phyloP scores from a whole-genome alignment of 2,888 invertebrate genomes.

The Antitype chi region DNA sequence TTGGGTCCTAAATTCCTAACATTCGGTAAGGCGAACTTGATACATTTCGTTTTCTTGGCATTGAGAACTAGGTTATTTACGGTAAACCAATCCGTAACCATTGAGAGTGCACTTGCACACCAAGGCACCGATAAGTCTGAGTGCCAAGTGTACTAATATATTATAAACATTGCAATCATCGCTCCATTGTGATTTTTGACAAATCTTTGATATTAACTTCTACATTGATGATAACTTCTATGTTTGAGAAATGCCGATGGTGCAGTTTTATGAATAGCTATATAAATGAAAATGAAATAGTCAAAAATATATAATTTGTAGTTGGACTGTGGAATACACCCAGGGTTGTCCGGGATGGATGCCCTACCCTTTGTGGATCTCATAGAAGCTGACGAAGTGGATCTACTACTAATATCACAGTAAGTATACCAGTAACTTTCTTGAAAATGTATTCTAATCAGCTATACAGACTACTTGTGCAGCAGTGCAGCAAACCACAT shows the following conservation, averaged over 20 bases:
- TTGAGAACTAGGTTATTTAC: too few species aligned
- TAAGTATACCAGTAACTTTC: constrained; percentile 83
- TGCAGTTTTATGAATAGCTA: not conserved
- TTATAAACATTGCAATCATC: not conserved
- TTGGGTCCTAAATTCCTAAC: too few species aligned
- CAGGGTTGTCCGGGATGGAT: constrained; percentile 99
- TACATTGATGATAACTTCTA: not conserved
- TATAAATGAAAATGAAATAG: not conserved
- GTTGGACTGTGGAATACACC: constrained; percentile 99
- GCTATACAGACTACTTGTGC: too few species aligned
- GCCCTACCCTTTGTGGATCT: constrained; percentile 99
- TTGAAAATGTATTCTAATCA: not conserved
- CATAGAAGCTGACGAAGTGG: constrained; percentile 99
- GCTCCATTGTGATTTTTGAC: not conserved
- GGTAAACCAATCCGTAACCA: too few species aligned
- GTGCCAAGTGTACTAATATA: too few species aligned
- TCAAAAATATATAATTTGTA: constrained; percentile 68
- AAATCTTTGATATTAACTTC: not conserved
- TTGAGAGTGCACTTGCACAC: too few species aligned
- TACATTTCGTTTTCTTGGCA: too few species aligned
- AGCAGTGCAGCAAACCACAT: not conserved
- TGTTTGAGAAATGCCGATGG: not conserved
- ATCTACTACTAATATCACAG: constrained; percentile 98
- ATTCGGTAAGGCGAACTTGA: too few species aligned
- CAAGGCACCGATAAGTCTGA: too few species aligned